Percentiles rank a stretch among this genome's conserved stretches.
Evolutionary conservation across 1,140 invertebrate genomes (phyloP).

Genomic region (Drosophila varians): DNA sequence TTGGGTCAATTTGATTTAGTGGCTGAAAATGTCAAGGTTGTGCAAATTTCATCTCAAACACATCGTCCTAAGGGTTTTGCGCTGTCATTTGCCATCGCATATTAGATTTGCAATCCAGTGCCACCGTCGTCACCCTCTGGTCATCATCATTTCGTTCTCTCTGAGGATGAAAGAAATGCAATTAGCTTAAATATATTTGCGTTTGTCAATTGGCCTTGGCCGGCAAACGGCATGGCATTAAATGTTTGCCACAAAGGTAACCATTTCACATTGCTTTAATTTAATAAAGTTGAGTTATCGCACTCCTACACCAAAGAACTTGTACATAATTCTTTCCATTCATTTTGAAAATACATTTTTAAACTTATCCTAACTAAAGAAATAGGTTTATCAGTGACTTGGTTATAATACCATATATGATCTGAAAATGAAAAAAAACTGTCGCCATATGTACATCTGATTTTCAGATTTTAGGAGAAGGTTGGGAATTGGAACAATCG

Average conservation of each 20-base stretch:
- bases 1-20: constrained; percentile 17
- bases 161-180: constrained; percentile 40
- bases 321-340: no score
- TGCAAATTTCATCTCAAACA: constrained; percentile 33
- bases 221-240: background rate
- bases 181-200: constrained; percentile 71
- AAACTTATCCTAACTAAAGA: no score
- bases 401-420: no score
- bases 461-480: background rate
- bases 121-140: background rate
- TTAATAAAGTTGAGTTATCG: constrained; percentile 25
- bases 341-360: no score
- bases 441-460: constrained; percentile 21
- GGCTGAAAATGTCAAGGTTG: constrained; percentile 55
- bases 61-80: constrained; percentile 7
- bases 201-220: constrained; percentile 3
- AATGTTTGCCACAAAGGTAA: background rate
- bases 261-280: constrained; percentile 9
- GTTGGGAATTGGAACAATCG: background rate
- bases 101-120: constrained; percentile 41
- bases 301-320: no score
- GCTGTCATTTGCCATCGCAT: constrained; percentile 38
- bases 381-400: no score
- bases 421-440: no score
- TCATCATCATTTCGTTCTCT: constrained; percentile 4